Percentiles rank a stretch among this genome's conserved stretches.
Evolutionary conservation across 2,797 vertebrate genomes (phyloP).

Genomic region (Oreochromis grahami): DNA sequence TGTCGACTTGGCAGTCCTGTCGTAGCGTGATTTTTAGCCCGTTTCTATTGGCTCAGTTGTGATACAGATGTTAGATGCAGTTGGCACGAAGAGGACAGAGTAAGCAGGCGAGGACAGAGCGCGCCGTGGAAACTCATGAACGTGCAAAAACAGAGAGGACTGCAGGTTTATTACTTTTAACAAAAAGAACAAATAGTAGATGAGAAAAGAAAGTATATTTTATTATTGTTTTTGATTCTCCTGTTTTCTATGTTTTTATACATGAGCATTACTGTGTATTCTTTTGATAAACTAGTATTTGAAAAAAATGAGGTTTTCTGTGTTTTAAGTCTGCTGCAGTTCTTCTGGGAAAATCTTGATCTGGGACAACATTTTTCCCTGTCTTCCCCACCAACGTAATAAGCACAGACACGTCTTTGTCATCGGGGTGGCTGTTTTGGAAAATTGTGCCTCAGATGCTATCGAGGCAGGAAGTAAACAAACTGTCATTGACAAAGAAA

Average conservation of each 20-base stretch:
- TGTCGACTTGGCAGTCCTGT: background rate
- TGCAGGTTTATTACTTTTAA: constrained; percentile 58
- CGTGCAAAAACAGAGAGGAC: constrained; percentile 61
- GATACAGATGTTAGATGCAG: background rate
- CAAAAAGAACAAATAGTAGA: constrained; percentile 27
- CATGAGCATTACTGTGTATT: constrained; percentile 73
- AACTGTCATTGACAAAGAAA: background rate
- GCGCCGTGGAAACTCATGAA: constrained; percentile 18
- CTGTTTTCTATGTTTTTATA: constrained; percentile 68
- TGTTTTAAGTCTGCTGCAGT: background rate
- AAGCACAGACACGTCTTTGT: constrained; percentile 43
- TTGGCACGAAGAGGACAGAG: background rate
- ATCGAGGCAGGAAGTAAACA: background rate
- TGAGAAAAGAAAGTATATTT: constrained; percentile 77
- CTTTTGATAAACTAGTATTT: constrained; percentile 77
- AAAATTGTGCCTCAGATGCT: constrained; percentile 5
- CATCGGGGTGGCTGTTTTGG: constrained; percentile 17
- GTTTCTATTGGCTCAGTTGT: constrained; percentile 1
- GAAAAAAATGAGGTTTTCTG: constrained; percentile 61
- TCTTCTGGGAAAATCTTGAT: constrained; percentile 1
- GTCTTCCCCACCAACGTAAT: background rate
- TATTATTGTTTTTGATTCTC: constrained; percentile 71
- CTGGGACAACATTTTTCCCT: background rate
- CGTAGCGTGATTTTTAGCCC: background rate
- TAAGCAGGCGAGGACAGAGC: constrained; percentile 21